A percentile compares a stretch with the other conserved stretches of the same genome.
Evolutionary conservation across 2,888 invertebrate genomes (phyloP).

Genomic region (Drosophila leonis): DNA sequence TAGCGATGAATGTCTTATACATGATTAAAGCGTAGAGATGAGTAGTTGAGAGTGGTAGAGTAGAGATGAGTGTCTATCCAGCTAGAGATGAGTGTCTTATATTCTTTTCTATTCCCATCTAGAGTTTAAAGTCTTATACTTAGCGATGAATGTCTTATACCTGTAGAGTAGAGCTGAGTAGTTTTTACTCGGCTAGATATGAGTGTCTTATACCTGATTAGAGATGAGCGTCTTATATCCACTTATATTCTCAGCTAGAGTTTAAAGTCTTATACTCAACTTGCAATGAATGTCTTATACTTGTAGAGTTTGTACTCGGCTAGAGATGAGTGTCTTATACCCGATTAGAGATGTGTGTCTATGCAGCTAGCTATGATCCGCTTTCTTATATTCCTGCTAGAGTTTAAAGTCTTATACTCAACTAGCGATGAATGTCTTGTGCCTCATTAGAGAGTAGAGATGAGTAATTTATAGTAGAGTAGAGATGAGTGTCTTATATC

Average conservation of each 20-base stretch:
- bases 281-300: slow-evolving; percentile 3
- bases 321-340: background rate
- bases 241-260: background rate
- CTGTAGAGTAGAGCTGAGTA: no score
- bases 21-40: no score
- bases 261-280: no score
- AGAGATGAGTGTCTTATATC: no score
- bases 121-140: no score
- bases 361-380: background rate
- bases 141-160: slow-evolving; percentile 3
- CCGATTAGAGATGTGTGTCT: background rate
- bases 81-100: background rate
- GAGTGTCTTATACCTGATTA: background rate
- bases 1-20: slow-evolving; percentile 1
- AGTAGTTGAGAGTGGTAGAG: no score
- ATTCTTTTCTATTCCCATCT: no score
- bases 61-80: background rate
- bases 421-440: background rate
- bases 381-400: background rate
- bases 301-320: no score
- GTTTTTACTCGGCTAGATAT: no score
- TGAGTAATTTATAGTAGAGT: no score
- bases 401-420: background rate
- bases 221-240: background rate
- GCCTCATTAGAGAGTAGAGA: no score